Conservation (phyloP, 2,113 vertebrate species). For the Leptobrachium ailaonicum region DNA sequence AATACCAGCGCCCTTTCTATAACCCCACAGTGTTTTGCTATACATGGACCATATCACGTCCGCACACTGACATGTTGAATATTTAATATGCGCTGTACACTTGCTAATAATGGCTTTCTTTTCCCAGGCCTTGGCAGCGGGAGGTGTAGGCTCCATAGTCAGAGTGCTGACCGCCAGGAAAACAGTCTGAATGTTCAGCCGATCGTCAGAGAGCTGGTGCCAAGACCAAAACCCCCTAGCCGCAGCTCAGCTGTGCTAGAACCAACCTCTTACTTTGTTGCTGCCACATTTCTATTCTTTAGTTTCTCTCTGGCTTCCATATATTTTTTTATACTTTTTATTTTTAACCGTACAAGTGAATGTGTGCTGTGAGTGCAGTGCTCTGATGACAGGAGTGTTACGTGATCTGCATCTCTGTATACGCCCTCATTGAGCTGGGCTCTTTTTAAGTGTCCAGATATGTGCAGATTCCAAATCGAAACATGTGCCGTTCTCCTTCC, state of each 20-base stretch:
- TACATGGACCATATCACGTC: too few species aligned
- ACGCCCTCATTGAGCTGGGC: conserved; percentile 46
- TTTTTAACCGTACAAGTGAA: conserved; percentile 47
- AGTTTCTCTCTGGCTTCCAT: conserved; percentile 57
- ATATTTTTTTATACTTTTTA: conserved; percentile 56
- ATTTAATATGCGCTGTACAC: too few species aligned
- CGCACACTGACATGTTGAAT: too few species aligned
- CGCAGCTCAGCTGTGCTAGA: conserved; percentile 59
- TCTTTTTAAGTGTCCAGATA: conserved; percentile 12
- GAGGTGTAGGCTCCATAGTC: conserved; percentile 93
- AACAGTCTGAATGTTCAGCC: conserved; percentile 76
- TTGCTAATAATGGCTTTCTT: too few species aligned
- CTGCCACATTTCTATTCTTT: conserved; percentile 69
- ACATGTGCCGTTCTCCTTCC: conserved; percentile 2
- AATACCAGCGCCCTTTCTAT: too few species aligned
- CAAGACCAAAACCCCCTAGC: conserved; percentile 61
- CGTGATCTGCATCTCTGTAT: conserved; percentile 59
- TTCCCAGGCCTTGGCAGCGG: conserved; percentile 86
- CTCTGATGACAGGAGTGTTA: conserved; percentile 56
- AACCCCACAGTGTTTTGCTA: too few species aligned
- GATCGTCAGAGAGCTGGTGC: conserved; percentile 61
- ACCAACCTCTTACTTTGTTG: conserved; percentile 54
- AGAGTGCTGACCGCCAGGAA: conserved; percentile 94
- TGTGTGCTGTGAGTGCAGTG: conserved; percentile 54
- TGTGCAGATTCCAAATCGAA: conserved; percentile 11